phyloP scores from a whole-genome alignment of 2,797 vertebrate species.

The Xerus rutilus region DNA sequence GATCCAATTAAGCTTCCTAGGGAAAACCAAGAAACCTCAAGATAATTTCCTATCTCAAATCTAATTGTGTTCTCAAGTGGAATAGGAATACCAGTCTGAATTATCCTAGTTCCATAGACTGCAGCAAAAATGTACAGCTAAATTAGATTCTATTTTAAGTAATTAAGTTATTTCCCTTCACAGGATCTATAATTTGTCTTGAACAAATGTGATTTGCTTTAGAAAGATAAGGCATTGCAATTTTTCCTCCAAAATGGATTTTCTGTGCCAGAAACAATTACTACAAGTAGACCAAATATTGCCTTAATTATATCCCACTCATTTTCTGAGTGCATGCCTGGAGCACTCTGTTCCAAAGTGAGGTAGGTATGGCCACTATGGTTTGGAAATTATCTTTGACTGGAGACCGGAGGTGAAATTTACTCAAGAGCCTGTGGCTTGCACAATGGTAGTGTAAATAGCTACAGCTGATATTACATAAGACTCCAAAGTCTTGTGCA shows the following conservation, averaged over 20 bases:
- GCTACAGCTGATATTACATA: conserved; percentile 70
- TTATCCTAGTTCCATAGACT: conserved; percentile 77
- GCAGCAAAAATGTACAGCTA: conserved; percentile 74
- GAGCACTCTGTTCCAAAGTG: background rate
- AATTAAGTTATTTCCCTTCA: conserved; percentile 84
- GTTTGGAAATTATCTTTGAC: conserved; percentile 69
- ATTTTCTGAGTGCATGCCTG: conserved; percentile 3
- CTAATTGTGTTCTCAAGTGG: conserved; percentile 80
- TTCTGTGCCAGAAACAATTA: conserved; percentile 79
- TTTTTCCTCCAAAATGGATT: conserved; percentile 79
- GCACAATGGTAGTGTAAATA: conserved; percentile 77
- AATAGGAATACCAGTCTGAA: conserved; percentile 71
- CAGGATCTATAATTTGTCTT: conserved; percentile 81
- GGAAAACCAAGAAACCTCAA: conserved; percentile 77
- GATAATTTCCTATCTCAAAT: conserved; percentile 81
- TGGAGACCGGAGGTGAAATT: conserved; percentile 69
- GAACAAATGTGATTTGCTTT: conserved; percentile 82
- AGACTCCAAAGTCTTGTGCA: conserved; percentile 79
- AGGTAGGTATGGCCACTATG: background rate
- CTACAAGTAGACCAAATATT: conserved; percentile 79
- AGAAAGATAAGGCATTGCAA: conserved; percentile 79
- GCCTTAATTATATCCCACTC: conserved; percentile 72
- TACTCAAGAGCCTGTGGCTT: conserved; percentile 77
- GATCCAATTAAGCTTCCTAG: conserved; percentile 80
- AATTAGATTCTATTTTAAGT: conserved; percentile 83